Base-by-base conservation (phyloP, 92 coral and sea anemone genomes). In the Palythoa grandis region DNA sequence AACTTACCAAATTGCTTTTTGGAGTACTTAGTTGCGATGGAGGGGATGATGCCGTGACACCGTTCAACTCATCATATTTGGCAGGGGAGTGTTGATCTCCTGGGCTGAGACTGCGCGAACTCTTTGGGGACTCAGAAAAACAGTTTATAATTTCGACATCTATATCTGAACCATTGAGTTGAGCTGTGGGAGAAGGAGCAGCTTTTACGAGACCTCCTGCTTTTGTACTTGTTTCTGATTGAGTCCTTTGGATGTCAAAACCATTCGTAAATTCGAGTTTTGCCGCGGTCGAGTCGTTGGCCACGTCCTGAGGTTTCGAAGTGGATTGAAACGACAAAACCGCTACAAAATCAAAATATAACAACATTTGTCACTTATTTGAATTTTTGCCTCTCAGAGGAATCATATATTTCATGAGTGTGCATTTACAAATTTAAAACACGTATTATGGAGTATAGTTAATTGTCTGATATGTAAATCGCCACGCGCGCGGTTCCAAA, bases 171-270 rank as follows among this genome's bases (percentile, higher is more conserved):
- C 15, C 20, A 43, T 0, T 29, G 23, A 54, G 12, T 76, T 82
- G 43, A 25, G 74, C 88, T 39, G 95, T 92, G 24, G 98, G 91
- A 6, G 98, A 92, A 11, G 91, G 95, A 12, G 98, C 98, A 11
- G 93, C 95, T 29, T 91, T 94, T 0, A 92, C 98, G 10, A 94
- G 95, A 1, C 98, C 98, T 70, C 98, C 98, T 78, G 71, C 38
- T 24, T 66, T 70, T 22, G 39, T 53, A 24, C 5, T 50, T 47
- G 37, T 69, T 11, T 25, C 76, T 52, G 22, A 40, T 11, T 37
- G 70, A 54, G 61, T 47, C 5, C 16, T 73, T 22, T 52, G 13
- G 11, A 54, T 52, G 10, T 67, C 85, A 52, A 70, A 52, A 52
- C 85, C 85, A 80, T 80, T 80, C 20, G 84, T 63, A 43, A 79